Conservation (phyloP, 2,113 vertebrate species). For the Chlorocebus sabaeus region DNA sequence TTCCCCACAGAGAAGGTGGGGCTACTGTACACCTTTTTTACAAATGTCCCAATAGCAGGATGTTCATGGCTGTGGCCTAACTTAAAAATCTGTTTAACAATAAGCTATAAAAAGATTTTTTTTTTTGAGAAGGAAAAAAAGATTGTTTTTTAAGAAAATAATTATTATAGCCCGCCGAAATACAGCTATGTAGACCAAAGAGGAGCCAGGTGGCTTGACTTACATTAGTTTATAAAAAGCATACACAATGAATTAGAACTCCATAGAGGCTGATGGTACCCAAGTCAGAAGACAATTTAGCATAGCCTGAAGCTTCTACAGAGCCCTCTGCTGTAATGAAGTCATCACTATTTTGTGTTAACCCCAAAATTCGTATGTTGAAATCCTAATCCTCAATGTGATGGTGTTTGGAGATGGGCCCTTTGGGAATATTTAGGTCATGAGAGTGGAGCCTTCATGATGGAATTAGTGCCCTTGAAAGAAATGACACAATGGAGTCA, state of each 20-base stretch:
- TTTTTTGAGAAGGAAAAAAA: background rate
- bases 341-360: background rate
- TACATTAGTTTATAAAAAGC: background rate
- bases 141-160: background rate
- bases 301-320: background rate
- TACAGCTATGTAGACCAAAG: background rate
- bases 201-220: background rate
- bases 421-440: background rate
- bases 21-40: background rate
- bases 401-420: background rate
- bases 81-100: background rate
- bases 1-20: background rate
- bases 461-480: background rate
- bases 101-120: background rate
- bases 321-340: background rate
- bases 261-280: background rate
- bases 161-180: background rate
- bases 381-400: background rate
- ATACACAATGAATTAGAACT: background rate
- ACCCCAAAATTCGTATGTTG: background rate
- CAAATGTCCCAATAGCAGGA: background rate
- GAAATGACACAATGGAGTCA: background rate
- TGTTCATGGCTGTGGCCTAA: background rate
- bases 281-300: background rate
- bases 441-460: background rate